Evolutionary conservation across 2,797 vertebrate species (phyloP).

Genomic region (Pangasius sanitwongsei): DNA sequence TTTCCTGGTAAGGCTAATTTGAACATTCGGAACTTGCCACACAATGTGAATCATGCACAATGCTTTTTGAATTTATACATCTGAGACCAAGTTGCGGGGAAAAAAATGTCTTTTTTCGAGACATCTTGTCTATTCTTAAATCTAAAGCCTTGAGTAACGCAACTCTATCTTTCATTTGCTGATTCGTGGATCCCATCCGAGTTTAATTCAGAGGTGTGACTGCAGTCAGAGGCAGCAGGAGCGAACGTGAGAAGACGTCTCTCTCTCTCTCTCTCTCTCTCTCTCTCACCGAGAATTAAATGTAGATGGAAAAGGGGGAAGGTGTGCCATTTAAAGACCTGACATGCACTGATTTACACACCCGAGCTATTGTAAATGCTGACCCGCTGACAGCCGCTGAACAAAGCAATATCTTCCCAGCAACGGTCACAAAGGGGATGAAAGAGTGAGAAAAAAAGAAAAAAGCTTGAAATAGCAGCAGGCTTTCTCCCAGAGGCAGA

Average conservation of each 20-base stretch:
- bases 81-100: background rate
- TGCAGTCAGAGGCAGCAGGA: slow-evolving; percentile 12
- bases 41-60: background rate
- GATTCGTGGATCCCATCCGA: slow-evolving; percentile 21
- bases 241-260: slow-evolving; percentile 26
- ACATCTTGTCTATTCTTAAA: background rate
- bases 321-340: slow-evolving; percentile 47
- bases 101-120: background rate
- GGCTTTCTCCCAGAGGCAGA: slow-evolving; percentile 35
- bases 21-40: background rate
- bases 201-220: slow-evolving; percentile 49
- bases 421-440: slow-evolving; percentile 29
- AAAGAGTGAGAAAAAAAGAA: background rate
- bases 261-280: background rate
- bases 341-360: slow-evolving; percentile 50
- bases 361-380: slow-evolving; percentile 45
- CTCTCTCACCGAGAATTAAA: slow-evolving; percentile 27
- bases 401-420: slow-evolving; percentile 46
- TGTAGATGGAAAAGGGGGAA: slow-evolving; percentile 35
- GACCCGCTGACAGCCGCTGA: slow-evolving; percentile 37
- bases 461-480: slow-evolving; percentile 24
- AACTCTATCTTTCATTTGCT: slow-evolving; percentile 13
- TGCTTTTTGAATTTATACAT: too few relatives aligned
- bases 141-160: slow-evolving; percentile 21
- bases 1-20: background rate